These are phyloP conservation scores for Stomatorhinus ivindoensis DNA, from an alignment of 2,113 vertebrate species.

Conservation along the genomic window DNA sequence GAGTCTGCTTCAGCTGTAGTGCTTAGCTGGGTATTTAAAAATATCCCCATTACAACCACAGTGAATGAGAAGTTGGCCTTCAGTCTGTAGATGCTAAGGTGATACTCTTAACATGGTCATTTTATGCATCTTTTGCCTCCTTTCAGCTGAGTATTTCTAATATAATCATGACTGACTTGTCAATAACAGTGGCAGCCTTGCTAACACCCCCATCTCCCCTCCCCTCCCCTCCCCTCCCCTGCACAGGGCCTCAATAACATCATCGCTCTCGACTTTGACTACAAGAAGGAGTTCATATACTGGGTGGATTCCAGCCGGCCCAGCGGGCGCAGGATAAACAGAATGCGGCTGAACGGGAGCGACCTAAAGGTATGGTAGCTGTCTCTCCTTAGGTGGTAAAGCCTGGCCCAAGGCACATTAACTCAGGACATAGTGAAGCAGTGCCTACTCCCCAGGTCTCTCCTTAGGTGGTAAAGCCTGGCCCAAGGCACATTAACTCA, in stretches of 20 bases:
- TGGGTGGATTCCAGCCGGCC: conserved; percentile 96
- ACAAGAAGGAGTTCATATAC: conserved; percentile 93
- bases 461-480: not conserved
- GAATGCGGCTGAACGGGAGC: conserved; percentile 91
- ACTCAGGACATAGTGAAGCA: conserved; percentile 5
- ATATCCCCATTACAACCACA: not conserved
- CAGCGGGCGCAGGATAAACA: conserved; percentile 89
- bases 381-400: not conserved
- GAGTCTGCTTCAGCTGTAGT: not conserved
- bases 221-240: conserved; percentile 49
- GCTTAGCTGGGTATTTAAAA: not conserved
- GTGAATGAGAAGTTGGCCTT: not conserved
- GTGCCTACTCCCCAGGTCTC: not conserved
- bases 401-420: not conserved
- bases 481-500: too few relatives aligned
- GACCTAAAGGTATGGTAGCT: conserved; percentile 76
- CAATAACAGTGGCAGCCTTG: not conserved
- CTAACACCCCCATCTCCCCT: conserved; percentile 28
- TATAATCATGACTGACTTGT: not conserved
- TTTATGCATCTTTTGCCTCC: not conserved
- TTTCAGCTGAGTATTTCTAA: not conserved
- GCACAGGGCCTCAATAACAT: conserved; percentile 90
- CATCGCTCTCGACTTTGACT: conserved; percentile 95
- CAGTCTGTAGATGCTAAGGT: not conserved
- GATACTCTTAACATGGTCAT: not conserved